Percentiles rank a stretch among this genome's conserved stretches.
These are phyloP conservation scores for Noctua janthe DNA, from an alignment of 2,888 invertebrate genomes.

Conservation along the genomic window DNA sequence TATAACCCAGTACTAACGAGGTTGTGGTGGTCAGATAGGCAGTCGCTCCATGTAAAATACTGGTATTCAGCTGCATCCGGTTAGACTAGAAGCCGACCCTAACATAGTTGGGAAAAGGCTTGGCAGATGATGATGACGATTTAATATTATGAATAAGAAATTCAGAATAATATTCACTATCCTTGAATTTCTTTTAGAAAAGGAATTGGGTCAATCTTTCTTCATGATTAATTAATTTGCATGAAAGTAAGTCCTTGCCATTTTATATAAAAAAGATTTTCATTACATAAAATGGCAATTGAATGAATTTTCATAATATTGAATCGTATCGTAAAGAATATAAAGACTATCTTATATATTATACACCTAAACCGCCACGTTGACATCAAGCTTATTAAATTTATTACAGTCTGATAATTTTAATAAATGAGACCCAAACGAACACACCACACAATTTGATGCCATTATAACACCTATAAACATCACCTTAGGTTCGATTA, in stretches of 20 bases:
- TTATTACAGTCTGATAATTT: slow-evolving; percentile 43
- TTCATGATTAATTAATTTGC: slow-evolving; percentile 4
- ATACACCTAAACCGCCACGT: slow-evolving; percentile 5
- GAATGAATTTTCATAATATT: too few species aligned
- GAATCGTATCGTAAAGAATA: background rate
- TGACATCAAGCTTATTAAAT: slow-evolving; percentile 45
- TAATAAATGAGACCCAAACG: slow-evolving; percentile 30
- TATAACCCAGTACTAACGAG: too few species aligned
- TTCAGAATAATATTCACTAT: background rate
- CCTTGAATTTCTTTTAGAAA: background rate
- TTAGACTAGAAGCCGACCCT: too few species aligned
- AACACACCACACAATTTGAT: slow-evolving; percentile 9
- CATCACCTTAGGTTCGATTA: background rate
- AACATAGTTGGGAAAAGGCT: too few species aligned
- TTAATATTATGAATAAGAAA: background rate
- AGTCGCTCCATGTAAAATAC: too few species aligned
- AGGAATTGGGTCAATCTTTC: background rate
- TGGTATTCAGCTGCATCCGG: too few species aligned
- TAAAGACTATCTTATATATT: background rate
- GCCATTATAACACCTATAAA: background rate
- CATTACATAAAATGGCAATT: too few species aligned
- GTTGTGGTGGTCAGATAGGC: too few species aligned
- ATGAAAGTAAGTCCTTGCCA: background rate
- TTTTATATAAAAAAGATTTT: background rate
- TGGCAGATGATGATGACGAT: background rate